Conservation (phyloP, 2,797 vertebrate species). For the Bryconaethiops microstoma region DNA sequence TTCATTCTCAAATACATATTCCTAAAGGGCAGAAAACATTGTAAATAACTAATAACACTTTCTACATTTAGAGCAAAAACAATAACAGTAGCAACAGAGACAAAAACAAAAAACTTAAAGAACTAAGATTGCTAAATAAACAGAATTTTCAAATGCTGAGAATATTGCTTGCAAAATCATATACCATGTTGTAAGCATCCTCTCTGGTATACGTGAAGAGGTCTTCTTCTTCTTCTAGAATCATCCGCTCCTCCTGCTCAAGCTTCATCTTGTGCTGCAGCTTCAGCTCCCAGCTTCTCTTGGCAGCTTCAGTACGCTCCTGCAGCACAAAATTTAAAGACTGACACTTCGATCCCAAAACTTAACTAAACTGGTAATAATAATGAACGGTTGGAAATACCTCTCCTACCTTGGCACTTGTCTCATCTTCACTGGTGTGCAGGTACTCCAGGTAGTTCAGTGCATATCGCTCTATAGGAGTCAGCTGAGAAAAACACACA, state of each 20-base stretch:
- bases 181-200: constrained; percentile 93
- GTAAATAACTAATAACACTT: background rate
- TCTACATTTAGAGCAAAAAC: no score
- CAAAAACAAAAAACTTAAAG: no score
- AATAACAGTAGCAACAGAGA: background rate
- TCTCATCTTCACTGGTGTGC: constrained; percentile 81
- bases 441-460: constrained; percentile 91
- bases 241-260: constrained; percentile 78
- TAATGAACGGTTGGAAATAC: no score
- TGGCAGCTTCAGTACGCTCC: constrained; percentile 81
- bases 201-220: constrained; percentile 92
- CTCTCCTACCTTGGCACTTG: constrained; percentile 76
- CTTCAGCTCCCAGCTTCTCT: constrained; percentile 85
- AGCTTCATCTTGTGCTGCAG: constrained; percentile 83
- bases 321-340: constrained; percentile 48
- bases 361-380: no score
- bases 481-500: constrained; percentile 77
- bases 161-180: background rate
- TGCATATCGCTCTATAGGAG: constrained; percentile 92
- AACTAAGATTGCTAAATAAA: no score
- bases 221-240: constrained; percentile 85
- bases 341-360: no score
- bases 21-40: constrained; percentile 72
- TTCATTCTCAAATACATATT: constrained; percentile 89
- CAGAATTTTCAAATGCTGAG: no score